Base-by-base conservation (phyloP, 2,113 vertebrate species). In the Uropsilus gracilis region DNA sequence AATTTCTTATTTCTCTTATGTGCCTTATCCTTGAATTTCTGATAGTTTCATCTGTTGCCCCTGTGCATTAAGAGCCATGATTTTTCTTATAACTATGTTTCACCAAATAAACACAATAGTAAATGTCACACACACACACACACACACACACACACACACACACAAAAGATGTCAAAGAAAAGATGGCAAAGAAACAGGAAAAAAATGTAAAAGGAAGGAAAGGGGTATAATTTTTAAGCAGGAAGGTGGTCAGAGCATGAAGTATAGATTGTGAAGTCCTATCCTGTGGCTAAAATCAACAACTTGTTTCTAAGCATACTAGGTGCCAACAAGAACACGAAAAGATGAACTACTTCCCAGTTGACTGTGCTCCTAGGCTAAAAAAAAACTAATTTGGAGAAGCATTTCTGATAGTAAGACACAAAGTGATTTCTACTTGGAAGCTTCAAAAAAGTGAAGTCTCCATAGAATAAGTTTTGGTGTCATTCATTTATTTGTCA, bases 1-100 rank as follows among this genome's bases (percentile, higher is more conserved):
- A 57, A 32, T 42, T 72, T 83, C 28, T 89, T 16, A 46, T 69
- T 83, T 92, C 55, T n/a, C n/a, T n/a, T n/a, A n/a, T n/a, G 85
- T 81, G 50, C 57, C 53, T 63, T 34, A 75, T 94, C 88, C 94
- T 81, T 90, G 30, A 88, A 92, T 72, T 94, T 85, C 63, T 87
- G 73, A 72, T 28, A n/a, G 53, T 75, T 86, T 89, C 63, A 82
- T 91, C 57, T 92, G 8, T 57, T 50, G 34, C 6, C 50, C 46
- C 50, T 80, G 48, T 30, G 42, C 12, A 80, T 53, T 83, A 88
- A 88, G 9, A 12, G 6, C 16, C 75, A 50, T 78, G 2, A 18
- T 77, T 83, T 86, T 87, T 53, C 11, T 6, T 64, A 75, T 88
- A 88, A 73, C 2, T 42, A 82, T 34, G 42, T 72, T 94, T 46